Evolutionary conservation across 2,113 vertebrate species (phyloP).

Genomic region (Amphiprion percula): DNA sequence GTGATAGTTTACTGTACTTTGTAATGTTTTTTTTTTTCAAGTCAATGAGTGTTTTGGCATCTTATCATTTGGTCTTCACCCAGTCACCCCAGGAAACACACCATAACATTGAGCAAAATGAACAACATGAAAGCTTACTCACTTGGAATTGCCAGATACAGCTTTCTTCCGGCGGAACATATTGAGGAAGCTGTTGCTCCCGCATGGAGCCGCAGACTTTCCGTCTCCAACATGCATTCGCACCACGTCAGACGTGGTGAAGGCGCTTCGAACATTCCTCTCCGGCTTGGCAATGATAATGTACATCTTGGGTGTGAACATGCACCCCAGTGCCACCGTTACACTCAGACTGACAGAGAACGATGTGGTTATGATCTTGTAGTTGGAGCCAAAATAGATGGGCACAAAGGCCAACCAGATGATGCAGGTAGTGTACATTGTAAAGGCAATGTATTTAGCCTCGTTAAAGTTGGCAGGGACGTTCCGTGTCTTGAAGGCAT

Average conservation of each 20-base stretch:
- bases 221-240: slow-evolving; percentile 99
- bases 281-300: slow-evolving; percentile 99
- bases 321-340: slow-evolving; percentile 97
- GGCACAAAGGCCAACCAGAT: slow-evolving; percentile 99
- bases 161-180: slow-evolving; percentile 98
- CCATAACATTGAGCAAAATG: background rate
- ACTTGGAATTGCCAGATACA: slow-evolving; percentile 92
- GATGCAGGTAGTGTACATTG: slow-evolving; percentile 99
- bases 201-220: slow-evolving; percentile 88
- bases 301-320: slow-evolving; percentile 99
- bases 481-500: slow-evolving; percentile 99
- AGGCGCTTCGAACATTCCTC: slow-evolving; percentile 98
- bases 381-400: slow-evolving; percentile 99
- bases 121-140: slow-evolving; percentile 78
- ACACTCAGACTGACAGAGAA: slow-evolving; percentile 98
- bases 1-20: no score
- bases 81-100: slow-evolving; percentile 9
- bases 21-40: background rate
- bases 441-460: slow-evolving; percentile 99
- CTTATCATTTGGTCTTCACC: slow-evolving; percentile 2
- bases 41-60: slow-evolving; percentile 43
- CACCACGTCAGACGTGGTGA: slow-evolving; percentile 98
- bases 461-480: slow-evolving; percentile 99
- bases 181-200: slow-evolving; percentile 94
- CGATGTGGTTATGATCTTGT: slow-evolving; percentile 99